These are phyloP conservation scores for Odontocolon sp. DNA, from an alignment of 2,888 invertebrate species.

Conservation along the genomic window DNA sequence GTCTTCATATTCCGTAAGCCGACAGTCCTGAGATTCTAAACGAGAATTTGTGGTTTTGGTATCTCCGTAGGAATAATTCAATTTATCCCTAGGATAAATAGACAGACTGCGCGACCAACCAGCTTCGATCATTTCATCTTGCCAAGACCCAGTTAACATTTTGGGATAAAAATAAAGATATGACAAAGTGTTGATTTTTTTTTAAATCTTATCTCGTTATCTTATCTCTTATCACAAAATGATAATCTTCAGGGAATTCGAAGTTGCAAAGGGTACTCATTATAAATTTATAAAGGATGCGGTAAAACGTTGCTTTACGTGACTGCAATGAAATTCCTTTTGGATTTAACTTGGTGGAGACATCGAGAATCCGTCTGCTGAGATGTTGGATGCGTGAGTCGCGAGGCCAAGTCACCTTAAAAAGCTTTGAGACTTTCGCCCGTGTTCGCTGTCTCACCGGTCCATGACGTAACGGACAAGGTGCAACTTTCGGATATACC, in stretches of 20 bases:
- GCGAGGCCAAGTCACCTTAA: slow-evolving; percentile 51
- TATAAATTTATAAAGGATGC: background rate
- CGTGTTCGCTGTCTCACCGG: slow-evolving; percentile 45
- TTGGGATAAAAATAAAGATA: too few species aligned
- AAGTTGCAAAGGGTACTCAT: slow-evolving; percentile 17
- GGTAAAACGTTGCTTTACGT: slow-evolving; percentile 4
- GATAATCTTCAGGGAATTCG: too few species aligned
- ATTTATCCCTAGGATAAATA: too few species aligned
- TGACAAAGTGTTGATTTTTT: too few species aligned
- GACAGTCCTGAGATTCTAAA: slow-evolving; percentile 13
- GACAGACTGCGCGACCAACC: slow-evolving; percentile 28
- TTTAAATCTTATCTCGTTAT: too few species aligned
- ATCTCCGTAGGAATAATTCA: slow-evolving; percentile 23
- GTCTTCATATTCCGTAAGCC: background rate
- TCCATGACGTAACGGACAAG: slow-evolving; percentile 54
- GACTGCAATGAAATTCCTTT: background rate
- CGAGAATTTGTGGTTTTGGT: slow-evolving; percentile 40
- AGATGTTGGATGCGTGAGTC: background rate
- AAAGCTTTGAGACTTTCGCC: slow-evolving; percentile 57
- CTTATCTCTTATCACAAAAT: too few species aligned
- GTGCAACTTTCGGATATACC: slow-evolving; percentile 56
- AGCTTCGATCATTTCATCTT: too few species aligned
- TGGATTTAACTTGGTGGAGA: background rate
- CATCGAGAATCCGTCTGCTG: background rate
- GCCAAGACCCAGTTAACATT: too few species aligned